A percentile compares a stretch with the other conserved stretches of the same genome.
Evolutionary conservation across 1,140 invertebrate genomes (phyloP).

Genomic region (Magallana angulata): DNA sequence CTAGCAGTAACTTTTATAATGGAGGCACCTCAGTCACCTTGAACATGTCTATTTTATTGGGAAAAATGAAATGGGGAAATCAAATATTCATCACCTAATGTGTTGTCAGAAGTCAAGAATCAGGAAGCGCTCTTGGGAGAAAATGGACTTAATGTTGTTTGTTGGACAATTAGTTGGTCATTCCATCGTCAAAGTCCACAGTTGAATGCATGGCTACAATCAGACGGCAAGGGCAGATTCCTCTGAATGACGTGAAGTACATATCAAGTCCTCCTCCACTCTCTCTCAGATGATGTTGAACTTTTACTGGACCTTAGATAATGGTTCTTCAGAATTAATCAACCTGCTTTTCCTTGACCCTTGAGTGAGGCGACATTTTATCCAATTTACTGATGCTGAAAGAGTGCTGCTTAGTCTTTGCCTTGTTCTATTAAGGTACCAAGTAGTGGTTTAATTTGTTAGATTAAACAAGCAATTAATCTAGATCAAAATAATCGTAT

Average conservation of each 20-base stretch:
- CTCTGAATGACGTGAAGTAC: neutral
- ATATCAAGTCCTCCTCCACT: slow-evolving; percentile 11
- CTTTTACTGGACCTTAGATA: slow-evolving; percentile 3
- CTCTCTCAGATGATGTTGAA: slow-evolving; percentile 3
- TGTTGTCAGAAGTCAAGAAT: neutral
- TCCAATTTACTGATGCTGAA: no score
- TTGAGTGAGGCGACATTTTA: no score
- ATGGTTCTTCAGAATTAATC: neutral
- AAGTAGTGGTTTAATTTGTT: no score
- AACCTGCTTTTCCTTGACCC: no score
- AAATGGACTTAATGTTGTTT: neutral
- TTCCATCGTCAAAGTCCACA: neutral
- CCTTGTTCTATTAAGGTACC: no score
- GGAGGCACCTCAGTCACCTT: no score
- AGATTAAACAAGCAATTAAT: no score
- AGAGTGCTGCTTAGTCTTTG: no score
- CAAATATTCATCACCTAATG: neutral
- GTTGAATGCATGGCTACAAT: slow-evolving; percentile 5
- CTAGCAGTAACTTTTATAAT: no score
- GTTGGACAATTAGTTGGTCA: slow-evolving; percentile 1
- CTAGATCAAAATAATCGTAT: no score
- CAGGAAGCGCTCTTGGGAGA: neutral
- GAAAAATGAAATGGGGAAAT: no score
- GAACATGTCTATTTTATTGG: no score
- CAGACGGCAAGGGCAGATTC: neutral